These are phyloP conservation scores for Meliscaeva auricollis DNA, from an alignment of 2,888 invertebrate species.

Conservation along the genomic window DNA sequence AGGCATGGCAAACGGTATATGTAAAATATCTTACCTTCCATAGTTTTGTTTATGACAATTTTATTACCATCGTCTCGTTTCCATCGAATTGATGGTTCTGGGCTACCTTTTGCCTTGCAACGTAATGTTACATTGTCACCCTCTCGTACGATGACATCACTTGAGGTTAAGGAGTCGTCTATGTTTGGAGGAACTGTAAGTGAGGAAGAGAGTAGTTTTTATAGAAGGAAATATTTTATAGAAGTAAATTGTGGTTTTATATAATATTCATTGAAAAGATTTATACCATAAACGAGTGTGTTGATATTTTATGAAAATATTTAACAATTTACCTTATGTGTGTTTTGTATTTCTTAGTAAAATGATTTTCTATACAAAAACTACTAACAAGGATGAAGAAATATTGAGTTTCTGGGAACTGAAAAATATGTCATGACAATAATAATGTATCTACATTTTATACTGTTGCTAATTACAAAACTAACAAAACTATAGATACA, in stretches of 20 bases:
- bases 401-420: not conserved
- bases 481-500: not conserved
- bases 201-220: conserved; percentile 77
- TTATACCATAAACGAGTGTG: not conserved
- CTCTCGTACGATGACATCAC: conserved; percentile 96
- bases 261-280: not conserved
- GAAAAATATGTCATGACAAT: not conserved
- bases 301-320: not conserved
- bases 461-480: not conserved
- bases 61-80: conserved; percentile 94
- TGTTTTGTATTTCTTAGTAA: not conserved
- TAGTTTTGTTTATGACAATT: conserved; percentile 93
- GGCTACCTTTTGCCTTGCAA: conserved; percentile 95
- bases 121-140: conserved; percentile 94
- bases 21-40: conserved; percentile 86
- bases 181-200: conserved; percentile 95
- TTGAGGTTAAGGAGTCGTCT: conserved; percentile 95
- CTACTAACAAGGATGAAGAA: not conserved
- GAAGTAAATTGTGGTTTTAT: not conserved
- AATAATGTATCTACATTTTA: not conserved
- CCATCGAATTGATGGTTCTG: conserved; percentile 95
- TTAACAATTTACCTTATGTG: not conserved
- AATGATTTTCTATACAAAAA: not conserved
- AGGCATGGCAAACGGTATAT: not conserved
- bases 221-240: not conserved